phyloP scores from a whole-genome alignment of 2,888 invertebrate genomes.

The Trilocha varians region DNA sequence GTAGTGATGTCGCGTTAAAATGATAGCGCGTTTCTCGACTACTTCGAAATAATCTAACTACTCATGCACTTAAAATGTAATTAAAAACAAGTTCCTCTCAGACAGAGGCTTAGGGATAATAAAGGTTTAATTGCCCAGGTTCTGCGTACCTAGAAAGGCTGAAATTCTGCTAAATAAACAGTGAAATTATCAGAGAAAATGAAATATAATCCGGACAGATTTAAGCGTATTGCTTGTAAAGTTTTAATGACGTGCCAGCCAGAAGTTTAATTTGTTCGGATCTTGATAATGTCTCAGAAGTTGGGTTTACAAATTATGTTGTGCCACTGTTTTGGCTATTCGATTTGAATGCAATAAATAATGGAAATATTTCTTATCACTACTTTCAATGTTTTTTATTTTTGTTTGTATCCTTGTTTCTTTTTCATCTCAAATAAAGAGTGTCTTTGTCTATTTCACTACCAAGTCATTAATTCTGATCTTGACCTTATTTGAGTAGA shows the following conservation, averaged over 20 bases:
- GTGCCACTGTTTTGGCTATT: too few relatives aligned
- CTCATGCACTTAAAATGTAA: slow-evolving; percentile 47
- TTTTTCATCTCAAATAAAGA: too few relatives aligned
- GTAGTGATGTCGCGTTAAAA: slow-evolving; percentile 29
- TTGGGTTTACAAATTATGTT: too few relatives aligned
- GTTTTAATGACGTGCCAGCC: neutral
- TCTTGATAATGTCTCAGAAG: too few relatives aligned
- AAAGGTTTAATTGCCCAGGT: slow-evolving; percentile 49
- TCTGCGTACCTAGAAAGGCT: slow-evolving; percentile 26
- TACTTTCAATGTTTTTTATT: too few relatives aligned
- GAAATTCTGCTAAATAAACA: slow-evolving; percentile 33
- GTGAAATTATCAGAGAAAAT: slow-evolving; percentile 6
- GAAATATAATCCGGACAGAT: neutral
- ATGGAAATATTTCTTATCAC: too few relatives aligned
- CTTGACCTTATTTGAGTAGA: too few relatives aligned
- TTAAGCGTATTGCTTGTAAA: neutral
- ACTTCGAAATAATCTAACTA: slow-evolving; percentile 34
- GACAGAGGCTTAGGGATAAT: slow-evolving; percentile 37
- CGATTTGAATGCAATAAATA: too few relatives aligned
- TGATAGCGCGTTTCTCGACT: slow-evolving; percentile 26
- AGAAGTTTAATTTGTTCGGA: too few relatives aligned
- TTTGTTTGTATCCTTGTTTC: too few relatives aligned
- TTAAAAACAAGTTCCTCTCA: slow-evolving; percentile 52
- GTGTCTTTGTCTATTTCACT: too few relatives aligned
- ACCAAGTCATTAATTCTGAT: too few relatives aligned